phyloP scores from a whole-genome alignment of 37 sponge, comb jelly and placozoan species.

The Halichondria panicea region DNA sequence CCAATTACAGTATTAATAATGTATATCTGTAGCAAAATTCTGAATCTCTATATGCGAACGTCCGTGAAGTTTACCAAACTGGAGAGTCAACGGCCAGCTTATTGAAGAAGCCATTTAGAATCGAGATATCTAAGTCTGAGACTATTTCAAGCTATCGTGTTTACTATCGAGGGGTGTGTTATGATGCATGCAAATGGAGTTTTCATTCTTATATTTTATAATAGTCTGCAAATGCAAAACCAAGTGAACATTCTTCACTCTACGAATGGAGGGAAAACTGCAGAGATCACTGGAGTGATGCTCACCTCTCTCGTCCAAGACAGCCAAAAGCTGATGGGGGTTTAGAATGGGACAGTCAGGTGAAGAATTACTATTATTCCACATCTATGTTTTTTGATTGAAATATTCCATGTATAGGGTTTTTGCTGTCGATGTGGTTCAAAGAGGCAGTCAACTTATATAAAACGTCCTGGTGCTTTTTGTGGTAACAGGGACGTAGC shows the following conservation, averaged over 20 bases:
- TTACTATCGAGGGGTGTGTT: slow-evolving; percentile 66
- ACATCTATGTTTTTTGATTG: not conserved
- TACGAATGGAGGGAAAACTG: slow-evolving; percentile 19
- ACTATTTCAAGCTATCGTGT: slow-evolving; percentile 60
- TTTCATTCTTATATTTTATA: not conserved
- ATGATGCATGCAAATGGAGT: not conserved
- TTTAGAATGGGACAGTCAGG: slow-evolving; percentile 74
- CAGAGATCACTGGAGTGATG: slow-evolving; percentile 40
- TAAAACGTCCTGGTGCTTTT: not conserved
- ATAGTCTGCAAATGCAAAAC: slow-evolving; percentile 70
- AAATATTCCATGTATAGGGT: slow-evolving; percentile 29
- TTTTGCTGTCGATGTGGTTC: slow-evolving; percentile 71
- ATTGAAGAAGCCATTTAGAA: slow-evolving; percentile 72
- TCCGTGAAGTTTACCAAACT: slow-evolving; percentile 54
- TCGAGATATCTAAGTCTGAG: slow-evolving; percentile 64
- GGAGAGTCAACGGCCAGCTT: slow-evolving; percentile 22
- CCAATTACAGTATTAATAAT: not conserved
- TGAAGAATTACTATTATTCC: not conserved
- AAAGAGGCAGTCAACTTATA: slow-evolving; percentile 7
- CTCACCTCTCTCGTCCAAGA: slow-evolving; percentile 51
- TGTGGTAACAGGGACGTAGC: not conserved
- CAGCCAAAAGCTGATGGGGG: slow-evolving; percentile 15
- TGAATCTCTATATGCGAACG: slow-evolving; percentile 77
- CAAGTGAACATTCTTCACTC: slow-evolving; percentile 28
- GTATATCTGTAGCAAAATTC: slow-evolving; percentile 28